Evolutionary conservation across 2,113 vertebrate species (phyloP).

Genomic region (Chitala chitala): DNA sequence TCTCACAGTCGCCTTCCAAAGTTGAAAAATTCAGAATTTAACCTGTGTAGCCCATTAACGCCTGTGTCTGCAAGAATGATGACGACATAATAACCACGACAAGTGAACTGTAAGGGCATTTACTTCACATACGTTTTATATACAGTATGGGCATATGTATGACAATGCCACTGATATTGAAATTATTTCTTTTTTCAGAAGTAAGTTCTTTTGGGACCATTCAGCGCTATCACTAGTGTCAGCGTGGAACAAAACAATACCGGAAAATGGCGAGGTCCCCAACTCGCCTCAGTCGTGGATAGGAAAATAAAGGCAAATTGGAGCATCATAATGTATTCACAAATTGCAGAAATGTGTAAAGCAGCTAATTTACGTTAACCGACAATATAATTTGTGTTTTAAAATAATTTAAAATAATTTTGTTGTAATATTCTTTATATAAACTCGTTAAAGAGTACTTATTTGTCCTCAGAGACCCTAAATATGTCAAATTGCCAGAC

Average conservation of each 20-base stretch:
- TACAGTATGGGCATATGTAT: neutral
- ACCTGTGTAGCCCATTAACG: conserved; percentile 46
- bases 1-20: conserved; percentile 29
- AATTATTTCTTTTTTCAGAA: neutral
- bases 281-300: conserved; percentile 11
- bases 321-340: conserved; percentile 49
- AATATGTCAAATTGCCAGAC: conserved; percentile 69
- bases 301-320: conserved; percentile 29
- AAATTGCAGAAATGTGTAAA: conserved; percentile 60
- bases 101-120: conserved; percentile 14
- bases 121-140: neutral
- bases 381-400: conserved; percentile 60
- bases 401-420: conserved; percentile 72
- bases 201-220: neutral
- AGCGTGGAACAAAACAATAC: conserved; percentile 26
- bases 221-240: conserved; percentile 19
- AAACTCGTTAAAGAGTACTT: conserved; percentile 80
- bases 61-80: conserved; percentile 22
- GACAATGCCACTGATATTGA: neutral
- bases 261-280: neutral
- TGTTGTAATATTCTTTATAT: conserved; percentile 65
- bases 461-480: conserved; percentile 83
- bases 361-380: conserved; percentile 41
- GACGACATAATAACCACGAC: neutral
- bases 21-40: conserved; percentile 29